Percentiles rank a stretch among this genome's conserved stretches.
Conservation (phyloP, 2,888 invertebrate genomes). For the Cerceris rybyensis region DNA sequence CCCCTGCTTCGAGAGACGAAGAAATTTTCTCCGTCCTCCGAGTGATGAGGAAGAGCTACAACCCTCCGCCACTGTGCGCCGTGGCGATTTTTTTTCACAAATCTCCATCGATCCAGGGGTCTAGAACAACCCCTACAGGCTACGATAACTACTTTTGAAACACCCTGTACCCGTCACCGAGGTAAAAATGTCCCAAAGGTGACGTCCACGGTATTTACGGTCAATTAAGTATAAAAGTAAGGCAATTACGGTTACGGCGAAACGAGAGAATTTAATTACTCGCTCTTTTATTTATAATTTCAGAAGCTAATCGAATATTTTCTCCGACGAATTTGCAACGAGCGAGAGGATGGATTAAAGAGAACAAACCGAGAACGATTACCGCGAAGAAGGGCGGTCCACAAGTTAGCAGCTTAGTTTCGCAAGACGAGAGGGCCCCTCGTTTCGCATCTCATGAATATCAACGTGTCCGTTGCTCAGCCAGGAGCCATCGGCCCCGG, state of each 20-base stretch:
- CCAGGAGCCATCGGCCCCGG: slow-evolving; percentile 9
- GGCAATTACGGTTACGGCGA: too few relatives aligned
- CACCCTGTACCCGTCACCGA: too few relatives aligned
- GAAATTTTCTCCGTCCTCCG: slow-evolving; percentile 16
- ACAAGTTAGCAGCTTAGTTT: slow-evolving; percentile 38
- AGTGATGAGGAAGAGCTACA: not conserved
- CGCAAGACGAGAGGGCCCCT: slow-evolving; percentile 8
- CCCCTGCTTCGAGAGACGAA: slow-evolving; percentile 1
- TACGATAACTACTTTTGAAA: too few relatives aligned
- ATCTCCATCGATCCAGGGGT: too few relatives aligned
- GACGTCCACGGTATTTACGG: too few relatives aligned
- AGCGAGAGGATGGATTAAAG: not conserved
- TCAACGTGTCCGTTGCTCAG: slow-evolving; percentile 14
- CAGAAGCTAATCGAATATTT: too few relatives aligned
- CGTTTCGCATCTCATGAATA: slow-evolving; percentile 53
- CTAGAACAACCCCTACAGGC: too few relatives aligned
- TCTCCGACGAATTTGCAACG: not conserved
- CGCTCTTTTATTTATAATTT: too few relatives aligned
- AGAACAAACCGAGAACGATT: slow-evolving; percentile 11
- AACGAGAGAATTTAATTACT: too few relatives aligned
- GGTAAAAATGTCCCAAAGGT: too few relatives aligned
- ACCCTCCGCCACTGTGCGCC: not conserved
- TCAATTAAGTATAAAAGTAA: too few relatives aligned
- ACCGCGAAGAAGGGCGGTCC: slow-evolving; percentile 12
- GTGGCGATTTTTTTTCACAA: too few relatives aligned